Base-by-base conservation (phyloP, 2,113 vertebrate genomes). In the Miniopterus natalensis region DNA sequence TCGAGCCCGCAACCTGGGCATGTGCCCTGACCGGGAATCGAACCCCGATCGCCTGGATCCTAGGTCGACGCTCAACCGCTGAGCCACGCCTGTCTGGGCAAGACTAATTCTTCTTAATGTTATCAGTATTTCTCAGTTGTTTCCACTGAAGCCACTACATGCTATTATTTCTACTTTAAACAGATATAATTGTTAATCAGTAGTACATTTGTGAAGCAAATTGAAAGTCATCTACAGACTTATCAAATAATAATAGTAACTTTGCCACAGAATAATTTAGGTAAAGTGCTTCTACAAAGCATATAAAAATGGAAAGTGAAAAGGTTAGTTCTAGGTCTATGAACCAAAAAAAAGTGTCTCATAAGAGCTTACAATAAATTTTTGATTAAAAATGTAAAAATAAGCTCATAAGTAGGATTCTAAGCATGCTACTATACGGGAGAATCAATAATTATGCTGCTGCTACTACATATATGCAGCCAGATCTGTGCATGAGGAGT, bases 261-360 rank as follows among this genome's bases (percentile, higher is more conserved):
- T 87, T 95, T 88, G 42, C 84, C 96, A 27, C 74, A 91, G 86
- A 77, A 83, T 84, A 96, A 95, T 81, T 96, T 93, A 97, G 87
- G 66, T 0, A 92, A 74, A 66, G 36, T 63, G 13, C 81, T 91
- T 93, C 42, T 42, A 53, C 71, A 95, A 94, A 96, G 47, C 59
- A 31, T 89, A 80, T 79, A 47, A 73, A 14, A 86, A 84, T 95
- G 74, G 84, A 83, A 97, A 96, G 59, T 77, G 59, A 84, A 96
- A 96, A 94, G 61, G 79, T 79, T 96, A 80, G 8, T 84, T 97
- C 96, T 90, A 85, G 53, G 21, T 42, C 66, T 88, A 25, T 78
- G n/a, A 84, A 87, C 95, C 91, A 84, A 92, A 97, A 92, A 97
- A 98, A 53, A 63, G 25, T 40, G 71, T 97, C 96, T 73, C 73